Evolutionary conservation across 2,797 vertebrate genomes (phyloP).

Genomic region (Rhincodon typus): DNA sequence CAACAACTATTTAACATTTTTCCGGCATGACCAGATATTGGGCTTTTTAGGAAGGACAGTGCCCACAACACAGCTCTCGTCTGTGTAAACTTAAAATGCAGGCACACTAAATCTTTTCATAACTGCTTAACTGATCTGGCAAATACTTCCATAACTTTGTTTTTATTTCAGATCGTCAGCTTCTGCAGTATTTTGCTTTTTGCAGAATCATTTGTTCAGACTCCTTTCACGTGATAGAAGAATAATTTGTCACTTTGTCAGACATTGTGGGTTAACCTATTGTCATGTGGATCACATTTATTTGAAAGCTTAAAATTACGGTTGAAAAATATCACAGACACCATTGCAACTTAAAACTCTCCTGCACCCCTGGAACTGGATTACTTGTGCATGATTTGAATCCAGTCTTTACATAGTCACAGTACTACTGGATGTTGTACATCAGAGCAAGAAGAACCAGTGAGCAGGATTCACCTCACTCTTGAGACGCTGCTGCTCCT

Average conservation of each 20-base stretch:
- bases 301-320: neutral
- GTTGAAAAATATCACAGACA: neutral
- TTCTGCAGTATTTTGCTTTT: neutral
- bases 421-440: neutral
- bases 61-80: neutral
- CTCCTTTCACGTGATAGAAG: neutral
- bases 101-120: too few species aligned
- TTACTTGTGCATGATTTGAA: neutral
- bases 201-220: neutral
- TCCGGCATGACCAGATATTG: neutral
- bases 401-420: neutral
- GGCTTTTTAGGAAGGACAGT: too few species aligned
- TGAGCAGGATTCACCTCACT: neutral
- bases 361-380: neutral
- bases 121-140: neutral
- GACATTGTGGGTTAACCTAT: neutral
- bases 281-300: neutral
- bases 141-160: neutral
- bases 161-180: neutral
- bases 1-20: neutral
- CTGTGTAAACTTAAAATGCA: neutral
- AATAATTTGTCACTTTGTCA: neutral
- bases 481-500: neutral
- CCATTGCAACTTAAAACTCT: neutral
- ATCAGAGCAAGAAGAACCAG: neutral